Conservation (phyloP, 2,797 vertebrate species). For the Ctenopoma multispine region DNA sequence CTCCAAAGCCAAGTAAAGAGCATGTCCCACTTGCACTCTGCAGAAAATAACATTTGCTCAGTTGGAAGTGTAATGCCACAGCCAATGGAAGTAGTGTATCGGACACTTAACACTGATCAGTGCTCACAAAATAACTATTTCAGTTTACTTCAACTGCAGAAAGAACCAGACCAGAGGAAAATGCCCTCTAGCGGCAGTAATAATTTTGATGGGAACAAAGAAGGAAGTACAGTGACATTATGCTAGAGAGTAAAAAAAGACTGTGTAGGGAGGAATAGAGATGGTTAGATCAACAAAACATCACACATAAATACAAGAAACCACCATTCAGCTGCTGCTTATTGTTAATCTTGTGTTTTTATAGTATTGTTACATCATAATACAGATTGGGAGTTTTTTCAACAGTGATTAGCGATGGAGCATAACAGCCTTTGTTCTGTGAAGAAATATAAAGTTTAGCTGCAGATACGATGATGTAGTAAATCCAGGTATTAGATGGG, state of each 20-base stretch:
- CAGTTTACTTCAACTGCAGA: background rate
- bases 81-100: background rate
- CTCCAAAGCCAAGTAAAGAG: conserved; percentile 10
- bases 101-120: background rate
- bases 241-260: no score
- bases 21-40: background rate
- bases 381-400: no score
- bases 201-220: no score
- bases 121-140: background rate
- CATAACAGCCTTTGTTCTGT: no score
- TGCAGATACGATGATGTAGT: no score
- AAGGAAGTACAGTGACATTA: background rate
- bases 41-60: background rate
- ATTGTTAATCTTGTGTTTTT: no score
- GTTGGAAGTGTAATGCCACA: background rate
- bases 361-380: no score
- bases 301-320: background rate
- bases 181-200: no score
- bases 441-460: background rate
- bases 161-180: background rate
- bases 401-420: no score
- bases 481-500: background rate
- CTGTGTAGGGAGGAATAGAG: background rate
- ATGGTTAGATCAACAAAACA: no score
- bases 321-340: background rate